Base-by-base conservation (phyloP, 2,113 vertebrate species). In the Climacteris rufus region DNA sequence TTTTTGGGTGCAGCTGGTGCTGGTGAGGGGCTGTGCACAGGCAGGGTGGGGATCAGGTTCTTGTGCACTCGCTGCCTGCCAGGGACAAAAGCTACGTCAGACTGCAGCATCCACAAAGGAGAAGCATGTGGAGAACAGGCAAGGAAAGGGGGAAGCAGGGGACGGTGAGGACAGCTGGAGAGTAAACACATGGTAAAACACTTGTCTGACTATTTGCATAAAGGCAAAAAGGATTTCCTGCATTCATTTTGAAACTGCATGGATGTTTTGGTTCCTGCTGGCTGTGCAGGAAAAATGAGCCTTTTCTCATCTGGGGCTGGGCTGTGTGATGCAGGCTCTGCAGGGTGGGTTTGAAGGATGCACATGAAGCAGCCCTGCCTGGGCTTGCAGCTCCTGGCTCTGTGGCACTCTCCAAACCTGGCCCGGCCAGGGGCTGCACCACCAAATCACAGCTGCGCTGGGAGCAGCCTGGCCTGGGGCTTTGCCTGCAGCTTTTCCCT, bases 141-240 rank as follows among this genome's bases (percentile, higher is more conserved):
- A 71, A 35, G 40, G 50, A 47, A 64, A 83, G 25, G 59, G 56
- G 80, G 64, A 65, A 92, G 60, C 39, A 40, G 63, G 75, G 72
- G 45, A 77, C 80, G 84, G 59, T 14, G 7, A 72, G 16, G 69
- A 9, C 69, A 69, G 84, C 50, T 78, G 31, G 28, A 35, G 77
- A 57, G 77, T n/a, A 60, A 87, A 49, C 72, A 65, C 50, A 8
- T 3, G 9, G 50, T 33, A 74, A 49, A 93, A 28, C 33, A 33
- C 74, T 89, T 37, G 59, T 61, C 59, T 85, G 65, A 7, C n/a
- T 59, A 25, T 77, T 81, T 93, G 85, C 77, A 49, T 69, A 23
- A 81, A 93, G 54, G 63, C 87, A 33, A 44, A 89, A 84, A 79
- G 45, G n/a, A 59, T 93, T 95, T 93, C 74, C 78, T 91, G 60